Evolutionary conservation across 1,140 invertebrate genomes (phyloP).

Genomic region (Tigriopus japonicus): DNA sequence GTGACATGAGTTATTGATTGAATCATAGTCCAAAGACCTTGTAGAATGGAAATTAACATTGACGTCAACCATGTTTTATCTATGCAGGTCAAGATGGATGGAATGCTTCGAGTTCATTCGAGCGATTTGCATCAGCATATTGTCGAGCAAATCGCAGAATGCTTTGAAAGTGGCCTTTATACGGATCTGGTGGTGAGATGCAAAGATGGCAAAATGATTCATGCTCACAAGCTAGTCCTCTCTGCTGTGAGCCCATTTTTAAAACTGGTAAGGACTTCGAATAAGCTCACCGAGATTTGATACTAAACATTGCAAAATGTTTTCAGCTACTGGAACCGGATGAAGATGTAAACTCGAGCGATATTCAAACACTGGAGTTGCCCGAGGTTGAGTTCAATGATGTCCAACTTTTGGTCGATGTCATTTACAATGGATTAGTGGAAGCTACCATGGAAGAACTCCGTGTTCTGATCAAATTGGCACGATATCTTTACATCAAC

Average conservation of each 20-base stretch:
- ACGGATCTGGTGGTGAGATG: conserved; percentile 3
- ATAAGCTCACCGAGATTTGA: too few relatives aligned
- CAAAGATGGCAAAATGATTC: neutral
- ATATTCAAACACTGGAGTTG: conserved; percentile 1
- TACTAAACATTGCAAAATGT: too few relatives aligned
- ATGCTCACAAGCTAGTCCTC: conserved; percentile 3
- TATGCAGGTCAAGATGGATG: neutral
- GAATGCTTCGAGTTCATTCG: conserved; percentile 4
- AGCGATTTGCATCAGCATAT: conserved; percentile 5
- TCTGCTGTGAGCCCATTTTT: conserved; percentile 1
- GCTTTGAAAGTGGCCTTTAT: conserved; percentile 5
- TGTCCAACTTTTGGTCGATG: neutral
- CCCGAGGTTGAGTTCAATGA: neutral
- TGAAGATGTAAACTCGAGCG: neutral
- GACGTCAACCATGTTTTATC: too few relatives aligned
- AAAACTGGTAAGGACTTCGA: neutral
- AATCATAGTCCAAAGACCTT: too few relatives aligned
- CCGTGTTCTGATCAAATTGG: neutral
- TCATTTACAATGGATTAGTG: conserved; percentile 7
- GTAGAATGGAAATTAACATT: too few relatives aligned
- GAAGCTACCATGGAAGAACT: conserved; percentile 10
- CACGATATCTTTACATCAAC: conserved; percentile 1
- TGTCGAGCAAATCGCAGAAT: neutral
- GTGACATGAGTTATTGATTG: too few relatives aligned
- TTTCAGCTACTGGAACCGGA: neutral